Evolutionary conservation across 2,888 invertebrate genomes (phyloP), one percentile per base, ranked within the genome.

Genomic region (Octonoba sinensis): DNA sequence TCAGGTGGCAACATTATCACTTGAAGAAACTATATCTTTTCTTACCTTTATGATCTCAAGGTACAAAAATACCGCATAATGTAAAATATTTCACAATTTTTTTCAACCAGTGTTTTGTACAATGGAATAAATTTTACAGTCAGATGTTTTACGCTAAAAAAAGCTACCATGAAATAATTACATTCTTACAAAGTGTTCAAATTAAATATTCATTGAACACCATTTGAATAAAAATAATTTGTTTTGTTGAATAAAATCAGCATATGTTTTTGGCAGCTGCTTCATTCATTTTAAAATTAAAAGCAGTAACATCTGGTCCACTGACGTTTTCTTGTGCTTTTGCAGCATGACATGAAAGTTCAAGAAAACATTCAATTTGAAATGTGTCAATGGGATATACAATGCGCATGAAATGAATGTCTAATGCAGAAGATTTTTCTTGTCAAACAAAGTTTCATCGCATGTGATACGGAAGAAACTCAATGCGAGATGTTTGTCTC

Each of bases 61-160:
- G 76, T 82, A 82, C 76, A 82, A 82, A 82, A 82, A 82, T 82
- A 82, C 82, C 82, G 49, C 82, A 64, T 69, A 81, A 67, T 82
- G 76, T 67, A 76, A 76, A 82, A 82, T 76, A 82, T 82, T 82
- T 82, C 70, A 73, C 60, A 76, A 81, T 49, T 72, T 74, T 67
- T 67, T 76, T 70, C 67, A 66, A 66, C 72, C 76, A 82, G 82
- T 82, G 65, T 69, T 82, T 75, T 82, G 76, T 82, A 82, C 82
- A 82, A 76, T 75, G 71, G 75, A 82, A 72, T 51, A 62, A 75
- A 71, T 76, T 73, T 82, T 73, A 82, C 65, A 82, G 46, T 65
- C 59, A 59, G 20, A 66, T 79, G 49, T 71, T 65, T 57, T 22
- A 56, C 57, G 15, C 71, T 64, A 54, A 69, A 73, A 81, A 73